Evolutionary conservation across 2,113 vertebrate genomes (phyloP).

Genomic region (Eonycteris spelaea): DNA sequence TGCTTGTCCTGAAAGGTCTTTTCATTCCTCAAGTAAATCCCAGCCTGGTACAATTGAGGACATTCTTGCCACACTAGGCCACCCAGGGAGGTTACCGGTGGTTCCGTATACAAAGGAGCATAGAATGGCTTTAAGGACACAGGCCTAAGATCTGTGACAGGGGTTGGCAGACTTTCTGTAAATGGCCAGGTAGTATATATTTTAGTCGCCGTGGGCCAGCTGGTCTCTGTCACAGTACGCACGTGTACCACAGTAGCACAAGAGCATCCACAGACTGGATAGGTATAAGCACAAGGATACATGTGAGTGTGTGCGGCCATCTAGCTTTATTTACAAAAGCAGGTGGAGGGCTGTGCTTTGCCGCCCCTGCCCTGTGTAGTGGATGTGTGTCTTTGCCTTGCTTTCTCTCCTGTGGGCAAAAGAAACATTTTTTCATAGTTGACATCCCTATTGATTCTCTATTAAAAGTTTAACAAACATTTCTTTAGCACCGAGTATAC

Average conservation of each 20-base stretch:
- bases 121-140: not conserved
- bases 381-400: not conserved
- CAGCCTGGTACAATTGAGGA: not conserved
- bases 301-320: not conserved
- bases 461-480: not conserved
- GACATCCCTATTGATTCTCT: not conserved
- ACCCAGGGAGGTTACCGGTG: not conserved
- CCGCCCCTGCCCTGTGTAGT: rapidly evolving
- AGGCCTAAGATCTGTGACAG: not conserved
- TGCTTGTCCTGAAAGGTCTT: not conserved
- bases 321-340: not conserved
- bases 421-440: not conserved
- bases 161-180: not conserved
- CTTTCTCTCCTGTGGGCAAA: not conserved
- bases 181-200: not conserved
- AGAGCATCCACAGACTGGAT: not conserved
- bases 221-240: not conserved
- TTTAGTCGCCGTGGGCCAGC: not conserved
- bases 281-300: not conserved
- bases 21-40: not conserved
- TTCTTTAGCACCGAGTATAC: not conserved
- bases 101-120: not conserved
- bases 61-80: not conserved
- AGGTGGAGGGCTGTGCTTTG: not conserved
- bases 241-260: not conserved